Evolutionary conservation across 2,113 vertebrate genomes (phyloP).

Genomic region (Chloropsis cyanopogon): DNA sequence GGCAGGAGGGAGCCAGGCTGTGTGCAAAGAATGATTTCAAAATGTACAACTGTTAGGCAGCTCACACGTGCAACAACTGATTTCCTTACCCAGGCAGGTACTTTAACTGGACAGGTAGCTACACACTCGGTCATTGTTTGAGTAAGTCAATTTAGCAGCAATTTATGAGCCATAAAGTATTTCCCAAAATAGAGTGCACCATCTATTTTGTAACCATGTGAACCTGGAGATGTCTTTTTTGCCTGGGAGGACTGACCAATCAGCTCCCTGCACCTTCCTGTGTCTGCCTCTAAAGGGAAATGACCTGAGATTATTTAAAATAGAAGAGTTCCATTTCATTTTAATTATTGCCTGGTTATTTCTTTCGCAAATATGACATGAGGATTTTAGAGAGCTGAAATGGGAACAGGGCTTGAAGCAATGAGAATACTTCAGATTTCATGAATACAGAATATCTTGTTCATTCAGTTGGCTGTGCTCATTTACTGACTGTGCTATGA

Average conservation of each 20-base stretch:
- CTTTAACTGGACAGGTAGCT: conserved; percentile 88
- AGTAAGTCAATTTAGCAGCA: conserved; percentile 87
- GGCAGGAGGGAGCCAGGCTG: conserved; percentile 43
- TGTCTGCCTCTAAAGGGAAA: conserved; percentile 66
- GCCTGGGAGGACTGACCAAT: background rate
- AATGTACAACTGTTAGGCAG: conserved; percentile 78
- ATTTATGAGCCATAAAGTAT: conserved; percentile 76
- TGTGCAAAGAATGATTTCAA: conserved; percentile 57
- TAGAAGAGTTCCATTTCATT: conserved; percentile 62
- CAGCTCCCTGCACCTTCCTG: background rate
- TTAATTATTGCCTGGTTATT: conserved; percentile 68
- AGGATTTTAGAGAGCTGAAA: conserved; percentile 65
- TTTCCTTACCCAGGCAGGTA: conserved; percentile 81
- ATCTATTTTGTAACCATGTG: conserved; percentile 76
- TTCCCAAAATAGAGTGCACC: conserved; percentile 70
- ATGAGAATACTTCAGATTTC: conserved; percentile 59
- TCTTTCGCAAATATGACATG: conserved; percentile 67
- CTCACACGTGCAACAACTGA: conserved; percentile 76
- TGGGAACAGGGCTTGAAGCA: conserved; percentile 59
- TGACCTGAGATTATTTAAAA: conserved; percentile 66
- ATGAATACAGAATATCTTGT: conserved; percentile 49
- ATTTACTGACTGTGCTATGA: background rate
- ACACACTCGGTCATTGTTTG: conserved; percentile 86
- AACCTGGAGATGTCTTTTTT: conserved; percentile 54
- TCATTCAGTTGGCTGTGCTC: background rate